Evolutionary conservation across 2,113 vertebrate genomes (phyloP), one percentile per base, ranked within the genome.

Genomic region (Monopterus albus): DNA sequence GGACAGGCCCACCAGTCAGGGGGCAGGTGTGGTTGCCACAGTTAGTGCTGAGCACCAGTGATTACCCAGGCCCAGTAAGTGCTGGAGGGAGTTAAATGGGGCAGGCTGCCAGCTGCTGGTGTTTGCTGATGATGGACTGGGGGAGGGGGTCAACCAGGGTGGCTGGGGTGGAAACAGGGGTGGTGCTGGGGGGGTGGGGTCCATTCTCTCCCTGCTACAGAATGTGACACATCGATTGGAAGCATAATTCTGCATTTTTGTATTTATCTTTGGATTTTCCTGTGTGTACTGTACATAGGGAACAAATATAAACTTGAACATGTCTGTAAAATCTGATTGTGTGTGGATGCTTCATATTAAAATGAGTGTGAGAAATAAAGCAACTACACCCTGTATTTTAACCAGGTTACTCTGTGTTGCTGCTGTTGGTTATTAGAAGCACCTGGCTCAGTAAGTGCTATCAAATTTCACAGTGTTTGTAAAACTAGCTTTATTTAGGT

Each of bases 101-200:
- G 86, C 80, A 94, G 90, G 79, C 91, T 93, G 92, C 94, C 95
- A 96, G 95, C 95, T 96, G 95, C 94, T 85, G 89, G 91, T 91
- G 91, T 80, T 84, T 85, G 69, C 76, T 79, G 89, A 79, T 84
- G 79, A 75, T 58, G 46, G 42, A 59, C 50, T 51, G 82, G 39
- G 69, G 66, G 73, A 57, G 52, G 84, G 67, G 51, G 75, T 67
- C 28, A 42, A 23, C 21, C 49, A 7, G 25, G 13, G 49, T 68
- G 67, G 47, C 45, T 69, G 53, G 59, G 52, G 58, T 69, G 47
- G 18, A 29, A 70, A n/a, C 4, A 68, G 60, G 58, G 56, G 45
- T 74, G 51, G 59, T 42, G 60, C 51, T 53, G 23, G 12, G 23
- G 47, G 3, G 25, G 6, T 15, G 76, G 66, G 46, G 21, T 58